These are phyloP conservation scores for Phaethon lepturus DNA, from an alignment of 2,113 vertebrate species.

Conservation along the genomic window DNA sequence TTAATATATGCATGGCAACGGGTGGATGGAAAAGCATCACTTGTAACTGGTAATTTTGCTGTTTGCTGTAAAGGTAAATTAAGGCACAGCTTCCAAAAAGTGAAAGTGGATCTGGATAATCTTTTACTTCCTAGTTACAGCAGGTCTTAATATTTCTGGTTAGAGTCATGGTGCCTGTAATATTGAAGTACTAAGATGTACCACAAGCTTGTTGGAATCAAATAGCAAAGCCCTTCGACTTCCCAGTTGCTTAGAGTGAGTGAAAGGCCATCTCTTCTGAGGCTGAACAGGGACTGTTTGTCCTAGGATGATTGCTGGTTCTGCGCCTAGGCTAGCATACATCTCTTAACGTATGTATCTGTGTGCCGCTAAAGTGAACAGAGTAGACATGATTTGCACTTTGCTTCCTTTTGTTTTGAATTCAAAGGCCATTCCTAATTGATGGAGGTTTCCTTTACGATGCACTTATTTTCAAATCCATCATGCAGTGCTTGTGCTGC, in stretches of 20 bases:
- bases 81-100: not conserved
- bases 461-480: conserved; percentile 62
- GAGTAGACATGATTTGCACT: conserved; percentile 1
- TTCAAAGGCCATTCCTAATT: conserved; percentile 59
- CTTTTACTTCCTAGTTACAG: not conserved
- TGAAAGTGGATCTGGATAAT: not conserved
- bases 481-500: conserved; percentile 27
- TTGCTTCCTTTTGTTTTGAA: conserved; percentile 63
- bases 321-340: not conserved
- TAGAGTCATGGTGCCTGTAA: not conserved
- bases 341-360: not conserved
- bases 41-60: not conserved
- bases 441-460: conserved; percentile 64
- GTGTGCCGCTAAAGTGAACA: not conserved
- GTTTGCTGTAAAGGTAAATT: not conserved
- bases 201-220: not conserved
- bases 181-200: not conserved
- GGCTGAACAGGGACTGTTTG: not conserved
- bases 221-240: not conserved
- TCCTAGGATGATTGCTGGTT: not conserved
- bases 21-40: not conserved
- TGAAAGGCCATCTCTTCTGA: not conserved
- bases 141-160: not conserved
- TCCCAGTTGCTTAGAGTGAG: not conserved
- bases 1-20: not conserved